Evolutionary conservation across 2,113 vertebrate genomes (phyloP), one percentile per base, ranked within the genome.

Genomic region (Zosterops pallidus): DNA sequence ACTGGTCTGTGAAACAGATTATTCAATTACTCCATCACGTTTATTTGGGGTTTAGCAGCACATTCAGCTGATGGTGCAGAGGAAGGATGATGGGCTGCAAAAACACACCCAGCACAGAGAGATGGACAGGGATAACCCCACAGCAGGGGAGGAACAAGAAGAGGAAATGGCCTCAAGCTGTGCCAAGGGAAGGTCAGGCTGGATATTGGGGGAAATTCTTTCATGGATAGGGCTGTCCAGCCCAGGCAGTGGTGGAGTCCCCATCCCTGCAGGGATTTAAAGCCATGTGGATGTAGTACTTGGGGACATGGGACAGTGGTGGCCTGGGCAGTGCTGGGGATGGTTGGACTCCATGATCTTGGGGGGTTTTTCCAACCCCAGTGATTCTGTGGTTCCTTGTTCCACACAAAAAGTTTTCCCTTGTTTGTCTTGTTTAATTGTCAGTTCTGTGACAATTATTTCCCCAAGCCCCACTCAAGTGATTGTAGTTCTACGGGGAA

Each of bases 261-360:
- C 42, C 35, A 24, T 10, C 35, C 57, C 52, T 13, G 31, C 1
- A 17, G 23, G 35, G 52, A 41, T 31, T 57, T 10, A 8, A 39
- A 39, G 39, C 39, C 12, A 39, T 39, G n/a, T n/a, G n/a, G n/a
- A n/a, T n/a, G n/a, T n/a, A n/a, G n/a, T n/a, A n/a, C n/a, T n/a
- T n/a, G n/a, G n/a, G n/a, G n/a, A n/a, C n/a, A n/a, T n/a, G n/a
- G n/a, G n/a, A n/a, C n/a, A n/a, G n/a, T n/a, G n/a, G n/a, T n/a
- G n/a, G n/a, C n/a, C n/a, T n/a, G n/a, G n/a, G n/a, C n/a, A n/a
- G n/a, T n/a, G n/a, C n/a, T n/a, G n/a, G n/a, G n/a, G n/a, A n/a
- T n/a, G n/a, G n/a, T n/a, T n/a, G 83, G 31, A 25, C 41, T 63
- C 16, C 0, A 5, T 10, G 23, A 4, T 13, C 56, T 8, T 15